Evolutionary conservation across 2,888 invertebrate species (phyloP).

Genomic region (Lithophane semibrunnea): DNA sequence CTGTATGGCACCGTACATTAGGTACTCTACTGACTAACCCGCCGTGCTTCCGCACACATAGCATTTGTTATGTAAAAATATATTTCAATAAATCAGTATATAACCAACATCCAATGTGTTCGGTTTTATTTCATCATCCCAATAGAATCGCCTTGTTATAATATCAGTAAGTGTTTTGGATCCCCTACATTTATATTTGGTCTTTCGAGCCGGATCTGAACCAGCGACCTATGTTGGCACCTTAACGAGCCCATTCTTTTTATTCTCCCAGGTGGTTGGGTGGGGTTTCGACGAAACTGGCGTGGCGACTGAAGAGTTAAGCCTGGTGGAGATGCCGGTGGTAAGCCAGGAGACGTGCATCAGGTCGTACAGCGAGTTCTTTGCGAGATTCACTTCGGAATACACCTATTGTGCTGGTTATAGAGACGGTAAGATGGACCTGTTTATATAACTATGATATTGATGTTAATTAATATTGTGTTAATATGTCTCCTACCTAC

Average conservation of each 20-base stretch:
- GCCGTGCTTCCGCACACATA: not conserved
- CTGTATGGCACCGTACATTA: not conserved
- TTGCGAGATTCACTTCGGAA: conserved; percentile 90
- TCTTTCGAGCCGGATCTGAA: conserved; percentile 93
- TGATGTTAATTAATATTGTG: not conserved
- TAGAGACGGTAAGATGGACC: conserved; percentile 81
- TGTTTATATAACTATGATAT: not conserved
- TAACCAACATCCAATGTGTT: not conserved
- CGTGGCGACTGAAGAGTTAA: conserved; percentile 90
- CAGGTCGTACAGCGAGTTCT: conserved; percentile 91
- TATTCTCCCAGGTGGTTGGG: conserved; percentile 85
- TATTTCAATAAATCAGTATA: not conserved
- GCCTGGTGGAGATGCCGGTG: conserved; percentile 91
- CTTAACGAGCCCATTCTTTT: not conserved
- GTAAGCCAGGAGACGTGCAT: conserved; percentile 91
- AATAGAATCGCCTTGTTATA: not conserved
- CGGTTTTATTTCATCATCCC: not conserved
- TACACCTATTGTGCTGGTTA: conserved; percentile 90
- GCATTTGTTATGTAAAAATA: not conserved
- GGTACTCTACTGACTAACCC: not conserved
- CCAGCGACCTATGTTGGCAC: conserved; percentile 91
- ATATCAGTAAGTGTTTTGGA: not conserved
- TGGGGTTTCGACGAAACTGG: conserved; percentile 91
- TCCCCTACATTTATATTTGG: not conserved
- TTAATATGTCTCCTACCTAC: not conserved